These are phyloP conservation scores for Microtus agrestis DNA, from an alignment of 2,797 vertebrate species.

Conservation along the genomic window DNA sequence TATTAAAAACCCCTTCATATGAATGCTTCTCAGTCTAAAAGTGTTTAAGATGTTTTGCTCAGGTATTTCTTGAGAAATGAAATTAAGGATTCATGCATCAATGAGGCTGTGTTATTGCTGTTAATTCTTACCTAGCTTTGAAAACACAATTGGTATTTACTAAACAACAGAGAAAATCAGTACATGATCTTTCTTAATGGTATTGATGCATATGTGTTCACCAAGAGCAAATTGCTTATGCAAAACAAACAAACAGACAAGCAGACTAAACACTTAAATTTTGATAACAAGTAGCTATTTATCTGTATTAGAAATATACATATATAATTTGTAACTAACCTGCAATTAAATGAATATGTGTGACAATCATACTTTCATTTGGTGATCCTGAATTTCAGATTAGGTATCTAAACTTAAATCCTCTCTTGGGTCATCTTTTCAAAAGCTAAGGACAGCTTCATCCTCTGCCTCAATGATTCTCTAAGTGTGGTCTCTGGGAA, in stretches of 20 bases:
- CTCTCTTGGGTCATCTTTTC: neutral
- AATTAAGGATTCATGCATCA: neutral
- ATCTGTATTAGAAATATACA: neutral
- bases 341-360: conserved; percentile 36
- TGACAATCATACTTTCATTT: neutral
- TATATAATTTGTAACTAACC: neutral
- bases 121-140: neutral
- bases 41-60: neutral
- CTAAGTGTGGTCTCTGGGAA: neutral
- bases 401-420: neutral
- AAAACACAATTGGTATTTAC: neutral
- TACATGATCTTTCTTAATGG: neutral
- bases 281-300: neutral
- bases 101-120: neutral
- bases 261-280: neutral
- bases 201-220: neutral
- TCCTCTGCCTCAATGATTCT: neutral
- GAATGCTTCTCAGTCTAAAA: neutral
- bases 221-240: neutral
- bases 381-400: conserved; percentile 1
- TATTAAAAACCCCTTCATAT: neutral
- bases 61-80: neutral
- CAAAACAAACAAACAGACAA: neutral
- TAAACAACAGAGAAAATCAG: neutral
- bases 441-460: neutral